Evolutionary conservation across 2,797 vertebrate species (phyloP).

Genomic region (Leuciscus waleckii): DNA sequence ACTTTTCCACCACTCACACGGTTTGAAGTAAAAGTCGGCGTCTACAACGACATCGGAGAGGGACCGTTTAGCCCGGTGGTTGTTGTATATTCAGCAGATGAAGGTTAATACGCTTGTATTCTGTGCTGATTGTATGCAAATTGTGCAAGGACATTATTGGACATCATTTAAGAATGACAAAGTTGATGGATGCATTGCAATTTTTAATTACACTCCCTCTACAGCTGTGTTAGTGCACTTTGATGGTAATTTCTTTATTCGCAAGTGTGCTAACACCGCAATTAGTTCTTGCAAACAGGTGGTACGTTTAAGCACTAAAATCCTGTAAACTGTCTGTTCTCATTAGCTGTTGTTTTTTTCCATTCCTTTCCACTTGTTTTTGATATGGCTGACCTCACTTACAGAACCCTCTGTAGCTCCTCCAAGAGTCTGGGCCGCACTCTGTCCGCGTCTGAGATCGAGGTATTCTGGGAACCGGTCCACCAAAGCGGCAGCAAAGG

Average conservation of each 20-base stretch:
- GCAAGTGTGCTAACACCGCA: background rate
- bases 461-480: slow-evolving; percentile 85
- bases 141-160: slow-evolving; percentile 33
- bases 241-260: slow-evolving; percentile 42
- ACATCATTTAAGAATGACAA: slow-evolving; percentile 34
- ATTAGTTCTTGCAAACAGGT: slow-evolving; percentile 40
- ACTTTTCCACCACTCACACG: slow-evolving; percentile 81
- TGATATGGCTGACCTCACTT: background rate
- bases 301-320: slow-evolving; percentile 25
- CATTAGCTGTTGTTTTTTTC: slow-evolving; percentile 2
- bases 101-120: slow-evolving; percentile 71
- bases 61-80: slow-evolving; percentile 79
- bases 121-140: slow-evolving; percentile 52
- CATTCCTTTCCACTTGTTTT: background rate
- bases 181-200: background rate
- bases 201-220: slow-evolving; percentile 25
- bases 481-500: slow-evolving; percentile 75
- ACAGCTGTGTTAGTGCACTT: slow-evolving; percentile 45
- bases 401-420: slow-evolving; percentile 82
- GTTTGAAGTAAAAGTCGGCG: slow-evolving; percentile 89
- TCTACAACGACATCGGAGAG: slow-evolving; percentile 86
- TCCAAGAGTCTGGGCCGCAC: slow-evolving; percentile 73
- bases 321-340: slow-evolving; percentile 3
- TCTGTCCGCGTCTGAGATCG: slow-evolving; percentile 82
- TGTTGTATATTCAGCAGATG: slow-evolving; percentile 85